phyloP scores from a whole-genome alignment of 2,888 invertebrate genomes.

The Tethea ocularis region DNA sequence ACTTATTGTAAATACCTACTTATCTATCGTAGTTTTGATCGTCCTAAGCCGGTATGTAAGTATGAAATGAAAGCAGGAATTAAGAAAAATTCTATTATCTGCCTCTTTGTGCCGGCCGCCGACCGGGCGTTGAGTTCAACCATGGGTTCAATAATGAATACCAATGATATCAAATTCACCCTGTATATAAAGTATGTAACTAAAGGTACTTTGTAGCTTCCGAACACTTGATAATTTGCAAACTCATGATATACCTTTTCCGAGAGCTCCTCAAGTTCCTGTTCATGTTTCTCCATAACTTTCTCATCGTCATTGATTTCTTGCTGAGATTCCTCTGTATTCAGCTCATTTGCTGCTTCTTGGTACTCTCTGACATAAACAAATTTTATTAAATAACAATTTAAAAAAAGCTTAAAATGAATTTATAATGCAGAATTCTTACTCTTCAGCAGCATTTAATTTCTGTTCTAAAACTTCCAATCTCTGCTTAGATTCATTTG shows the following conservation, averaged over 20 bases:
- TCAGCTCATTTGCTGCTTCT: slow-evolving; percentile 70
- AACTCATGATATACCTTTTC: slow-evolving; percentile 72
- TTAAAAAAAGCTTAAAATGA: not conserved
- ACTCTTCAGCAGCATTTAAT: slow-evolving; percentile 73
- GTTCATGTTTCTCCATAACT: slow-evolving; percentile 83
- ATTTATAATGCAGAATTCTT: slow-evolving; percentile 32
- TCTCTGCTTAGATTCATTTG: slow-evolving; percentile 84
- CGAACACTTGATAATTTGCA: not conserved
- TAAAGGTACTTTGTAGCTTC: too few relatives aligned
- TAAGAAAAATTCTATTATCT: too few relatives aligned
- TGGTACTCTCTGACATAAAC: slow-evolving; percentile 61
- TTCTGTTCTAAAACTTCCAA: slow-evolving; percentile 78
- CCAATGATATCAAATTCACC: too few relatives aligned
- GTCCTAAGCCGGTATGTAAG: too few relatives aligned
- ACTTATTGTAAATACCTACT: too few relatives aligned
- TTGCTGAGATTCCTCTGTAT: slow-evolving; percentile 82
- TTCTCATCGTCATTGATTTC: slow-evolving; percentile 84
- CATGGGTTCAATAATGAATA: too few relatives aligned
- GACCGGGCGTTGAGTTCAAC: too few relatives aligned
- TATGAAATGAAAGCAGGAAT: too few relatives aligned
- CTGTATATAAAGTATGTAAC: too few relatives aligned
- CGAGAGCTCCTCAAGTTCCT: slow-evolving; percentile 84
- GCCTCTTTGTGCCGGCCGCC: too few relatives aligned
- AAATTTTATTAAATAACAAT: not conserved
- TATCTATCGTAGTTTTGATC: too few relatives aligned